Evolutionary conservation across 2,797 vertebrate genomes (phyloP), one percentile per base, ranked within the genome.

Genomic region (Gadopsis marmoratus): DNA sequence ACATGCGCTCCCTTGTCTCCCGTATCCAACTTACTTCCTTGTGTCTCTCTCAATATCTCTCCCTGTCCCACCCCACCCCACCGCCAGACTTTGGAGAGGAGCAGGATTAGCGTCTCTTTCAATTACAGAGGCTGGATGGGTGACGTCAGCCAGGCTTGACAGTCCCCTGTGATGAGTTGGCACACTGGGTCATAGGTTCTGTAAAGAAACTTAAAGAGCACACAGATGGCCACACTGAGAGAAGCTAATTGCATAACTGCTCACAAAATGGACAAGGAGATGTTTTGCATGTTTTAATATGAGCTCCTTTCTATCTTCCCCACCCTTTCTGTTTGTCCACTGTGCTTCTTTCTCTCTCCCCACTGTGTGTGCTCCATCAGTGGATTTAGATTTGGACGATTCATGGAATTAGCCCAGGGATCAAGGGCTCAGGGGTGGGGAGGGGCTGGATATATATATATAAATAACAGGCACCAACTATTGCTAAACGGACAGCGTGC

Each of bases 71-170:
- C 83, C 96, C 96, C 94, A 95, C 94, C 94, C 95, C 89, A 91
- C 93, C 93, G 94, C 95, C 94, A 93, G 96, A 97, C 96, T 97
- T 97, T 97, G 96, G 96, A 96, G 96, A 88, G 87, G 89, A 94
- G 90, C 84, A 48, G 95, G 95, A 96, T 96, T 96, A 96, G 75
- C 74, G 95, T 94, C 95, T 93, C 89, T 95, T 95, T 95, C 91
- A 86, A 95, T 95, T 95, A 96, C 74, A 73, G 86, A 88, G 86
- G 87, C 82, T 76, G 76, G 83, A 76, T 68, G 71, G 82, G 87
- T 96, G 95, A 95, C 94, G 94, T 95, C 92, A 94, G 86, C 69
- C 41, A 12, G 64, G 91, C 85, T 86, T 88, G 91, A 85, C 83
- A 21, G 82, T 85, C 81, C 74, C 64, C 85, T 90, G 85, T 83